phyloP scores from a whole-genome alignment of 2,888 invertebrate genomes.

The Acholoe squamosa region DNA sequence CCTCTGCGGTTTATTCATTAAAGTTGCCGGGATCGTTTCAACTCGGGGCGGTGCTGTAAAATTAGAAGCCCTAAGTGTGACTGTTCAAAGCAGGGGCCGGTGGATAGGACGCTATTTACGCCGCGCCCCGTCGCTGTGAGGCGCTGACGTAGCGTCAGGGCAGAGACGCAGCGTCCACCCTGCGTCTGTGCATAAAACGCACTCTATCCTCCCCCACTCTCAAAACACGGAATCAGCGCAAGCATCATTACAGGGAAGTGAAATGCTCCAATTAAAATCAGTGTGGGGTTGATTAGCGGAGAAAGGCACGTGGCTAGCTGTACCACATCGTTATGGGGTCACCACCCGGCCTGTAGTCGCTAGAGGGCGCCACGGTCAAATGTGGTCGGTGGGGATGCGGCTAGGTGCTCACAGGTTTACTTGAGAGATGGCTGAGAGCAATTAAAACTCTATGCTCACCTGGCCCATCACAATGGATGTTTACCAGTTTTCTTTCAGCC shows the following conservation, averaged over 20 bases:
- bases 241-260: conserved; percentile 50
- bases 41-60: conserved; percentile 33
- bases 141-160: neutral
- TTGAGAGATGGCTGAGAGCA: too few species aligned
- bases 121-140: neutral
- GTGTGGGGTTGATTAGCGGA: conserved; percentile 14
- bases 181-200: conserved; percentile 25
- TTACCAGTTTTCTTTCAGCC: too few species aligned
- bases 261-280: conserved; percentile 51
- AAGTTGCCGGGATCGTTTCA: conserved; percentile 33
- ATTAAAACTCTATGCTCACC: too few species aligned
- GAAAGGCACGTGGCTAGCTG: neutral
- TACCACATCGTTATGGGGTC: neutral
- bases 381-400: too few species aligned
- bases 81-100: conserved; percentile 33
- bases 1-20: conserved; percentile 52
- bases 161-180: neutral
- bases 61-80: conserved; percentile 47
- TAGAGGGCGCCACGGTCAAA: neutral
- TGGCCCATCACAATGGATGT: too few species aligned
- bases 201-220: too few species aligned
- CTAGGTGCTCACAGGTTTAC: too few species aligned
- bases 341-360: neutral
- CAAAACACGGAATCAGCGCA: conserved; percentile 22
- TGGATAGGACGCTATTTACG: neutral